phyloP scores from a whole-genome alignment of 2,888 invertebrate genomes.

The Mimumesa dahlbomi region DNA sequence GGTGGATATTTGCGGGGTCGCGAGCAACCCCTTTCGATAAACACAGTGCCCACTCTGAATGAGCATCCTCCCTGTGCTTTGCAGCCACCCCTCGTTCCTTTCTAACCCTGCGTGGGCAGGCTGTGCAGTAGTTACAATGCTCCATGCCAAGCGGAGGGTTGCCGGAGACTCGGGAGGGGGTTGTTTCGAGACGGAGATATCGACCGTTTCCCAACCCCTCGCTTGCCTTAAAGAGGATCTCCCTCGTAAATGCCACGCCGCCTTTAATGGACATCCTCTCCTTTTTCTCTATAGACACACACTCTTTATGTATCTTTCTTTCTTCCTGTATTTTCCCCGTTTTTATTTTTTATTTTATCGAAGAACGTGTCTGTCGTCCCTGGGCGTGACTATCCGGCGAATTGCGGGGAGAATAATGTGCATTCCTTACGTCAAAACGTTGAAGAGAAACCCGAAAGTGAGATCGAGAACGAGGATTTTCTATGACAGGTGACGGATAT shows the following conservation, averaged over 20 bases:
- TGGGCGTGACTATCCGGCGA: neutral
- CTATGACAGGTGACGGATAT: constrained; percentile 40
- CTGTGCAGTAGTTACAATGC: constrained; percentile 62
- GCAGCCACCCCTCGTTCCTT: constrained; percentile 23
- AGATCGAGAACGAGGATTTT: constrained; percentile 44
- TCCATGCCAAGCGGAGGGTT: constrained; percentile 27
- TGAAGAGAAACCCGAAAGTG: constrained; percentile 20
- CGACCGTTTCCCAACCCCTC: constrained; percentile 63
- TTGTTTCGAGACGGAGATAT: constrained; percentile 72
- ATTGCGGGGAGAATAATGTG: constrained; percentile 27
- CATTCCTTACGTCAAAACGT: constrained; percentile 10
- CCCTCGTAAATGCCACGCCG: constrained; percentile 47
- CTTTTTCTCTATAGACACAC: too few species aligned
- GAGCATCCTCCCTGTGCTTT: constrained; percentile 51
- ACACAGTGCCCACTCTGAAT: constrained; percentile 63
- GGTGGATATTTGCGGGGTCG: constrained; percentile 54
- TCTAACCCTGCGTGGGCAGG: constrained; percentile 44
- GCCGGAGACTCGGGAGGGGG: constrained; percentile 44
- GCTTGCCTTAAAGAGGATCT: constrained; percentile 64
- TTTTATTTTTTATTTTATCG: too few species aligned
- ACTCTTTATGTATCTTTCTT: too few species aligned
- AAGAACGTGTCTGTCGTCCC: too few species aligned
- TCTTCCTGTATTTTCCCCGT: too few species aligned
- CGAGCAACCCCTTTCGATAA: constrained; percentile 64
- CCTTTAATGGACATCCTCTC: constrained; percentile 50